A percentile compares a stretch with the other conserved stretches of the same genome.
These are phyloP conservation scores for Patella caerulea DNA, from an alignment of 2,888 invertebrate genomes.

Conservation along the genomic window DNA sequence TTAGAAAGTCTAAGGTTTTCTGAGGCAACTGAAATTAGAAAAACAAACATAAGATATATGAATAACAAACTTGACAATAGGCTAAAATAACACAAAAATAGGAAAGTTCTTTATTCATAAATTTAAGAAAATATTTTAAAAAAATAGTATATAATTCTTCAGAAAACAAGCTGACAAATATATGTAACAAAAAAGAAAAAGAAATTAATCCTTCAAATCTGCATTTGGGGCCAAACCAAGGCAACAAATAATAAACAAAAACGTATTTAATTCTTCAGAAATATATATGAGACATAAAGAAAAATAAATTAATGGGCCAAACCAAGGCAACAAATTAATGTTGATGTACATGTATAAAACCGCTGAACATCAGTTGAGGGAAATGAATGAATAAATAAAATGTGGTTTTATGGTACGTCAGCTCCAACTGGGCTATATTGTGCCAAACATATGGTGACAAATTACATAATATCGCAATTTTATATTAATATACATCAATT, in stretches of 20 bases:
- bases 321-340: too few species aligned
- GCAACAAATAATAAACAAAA: background rate
- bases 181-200: background rate
- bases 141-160: background rate
- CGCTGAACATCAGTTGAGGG: too few species aligned
- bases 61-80: background rate
- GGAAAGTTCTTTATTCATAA: conserved; percentile 10
- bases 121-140: background rate
- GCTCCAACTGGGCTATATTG: too few species aligned
- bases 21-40: background rate
- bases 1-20: background rate
- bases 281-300: background rate
- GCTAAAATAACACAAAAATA: background rate
- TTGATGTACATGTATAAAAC: too few species aligned
- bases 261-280: background rate
- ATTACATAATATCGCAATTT: too few species aligned
- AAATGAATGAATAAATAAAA: too few species aligned
- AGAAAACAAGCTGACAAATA: background rate
- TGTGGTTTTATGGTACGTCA: too few species aligned
- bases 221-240: background rate
- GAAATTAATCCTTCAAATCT: background rate
- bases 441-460: too few species aligned
- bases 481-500: too few species aligned
- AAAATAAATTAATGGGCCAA: background rate
- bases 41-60: background rate